A percentile compares a stretch with the other conserved stretches of the same genome.
Conservation (phyloP, 2,113 vertebrate genomes). For the Reinhardtius hippoglossoides region DNA sequence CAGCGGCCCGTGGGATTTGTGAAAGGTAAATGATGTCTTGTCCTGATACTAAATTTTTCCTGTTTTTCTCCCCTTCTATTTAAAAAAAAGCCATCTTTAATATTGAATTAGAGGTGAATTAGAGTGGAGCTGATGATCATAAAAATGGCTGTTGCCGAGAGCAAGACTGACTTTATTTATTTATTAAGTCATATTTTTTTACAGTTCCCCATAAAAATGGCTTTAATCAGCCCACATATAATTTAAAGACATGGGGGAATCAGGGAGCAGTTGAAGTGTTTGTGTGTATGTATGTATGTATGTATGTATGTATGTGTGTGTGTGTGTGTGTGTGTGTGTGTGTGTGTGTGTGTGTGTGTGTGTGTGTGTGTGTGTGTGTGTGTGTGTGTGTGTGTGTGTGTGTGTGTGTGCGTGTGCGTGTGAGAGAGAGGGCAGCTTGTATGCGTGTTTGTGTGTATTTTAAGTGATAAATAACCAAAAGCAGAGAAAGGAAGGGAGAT, state of each 20-base stretch:
- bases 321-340: not conserved
- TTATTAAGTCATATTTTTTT: constrained; percentile 78
- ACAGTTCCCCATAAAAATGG: constrained; percentile 68
- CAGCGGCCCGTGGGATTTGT: not conserved
- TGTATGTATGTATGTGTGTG: constrained; percentile 3
- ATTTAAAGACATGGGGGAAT: constrained; percentile 72
- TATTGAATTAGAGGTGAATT: constrained; percentile 86
- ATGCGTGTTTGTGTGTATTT: not conserved
- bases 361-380: constrained; percentile 9
- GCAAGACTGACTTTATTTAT: constrained; percentile 74
- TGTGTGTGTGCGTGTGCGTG: not conserved
- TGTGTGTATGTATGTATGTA: no score
- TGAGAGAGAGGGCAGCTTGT: no score
- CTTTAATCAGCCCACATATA: constrained; percentile 78
- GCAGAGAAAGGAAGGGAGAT: constrained; percentile 5
- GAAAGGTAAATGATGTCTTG: constrained; percentile 33
- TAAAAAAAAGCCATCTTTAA: constrained; percentile 73
- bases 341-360: constrained; percentile 8
- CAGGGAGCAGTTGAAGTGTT: constrained; percentile 44
- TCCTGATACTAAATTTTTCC: constrained; percentile 47
- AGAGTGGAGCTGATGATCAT: constrained; percentile 83
- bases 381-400: constrained; percentile 10
- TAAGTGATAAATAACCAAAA: constrained; percentile 1
- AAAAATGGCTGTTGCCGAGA: constrained; percentile 80
- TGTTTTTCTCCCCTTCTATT: constrained; percentile 30